A percentile compares a stretch with the other conserved stretches of the same genome.
Conservation (phyloP, 2,888 invertebrate species). For the Lepidochrysops patricia region DNA sequence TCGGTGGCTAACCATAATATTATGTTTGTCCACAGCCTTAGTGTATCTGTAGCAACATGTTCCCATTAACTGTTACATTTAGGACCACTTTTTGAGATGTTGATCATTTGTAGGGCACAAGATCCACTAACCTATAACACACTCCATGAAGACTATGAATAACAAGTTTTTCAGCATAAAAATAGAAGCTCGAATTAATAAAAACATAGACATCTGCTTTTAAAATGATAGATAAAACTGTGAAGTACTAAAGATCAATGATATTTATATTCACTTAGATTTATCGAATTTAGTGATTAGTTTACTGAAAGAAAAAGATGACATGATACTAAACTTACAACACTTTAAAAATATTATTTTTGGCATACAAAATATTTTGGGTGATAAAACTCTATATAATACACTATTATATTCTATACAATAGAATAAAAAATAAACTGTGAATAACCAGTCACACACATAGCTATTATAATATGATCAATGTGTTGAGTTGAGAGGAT, state of each 20-base stretch:
- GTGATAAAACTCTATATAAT: not conserved
- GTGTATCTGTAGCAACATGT: conserved; percentile 1
- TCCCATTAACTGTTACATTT: not conserved
- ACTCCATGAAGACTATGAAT: not conserved
- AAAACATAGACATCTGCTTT: not conserved
- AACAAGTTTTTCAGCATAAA: not conserved
- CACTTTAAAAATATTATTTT: not conserved
- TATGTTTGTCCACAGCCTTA: too few species aligned
- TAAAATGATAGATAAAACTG: not conserved
- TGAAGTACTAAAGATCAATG: not conserved
- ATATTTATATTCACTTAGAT: not conserved
- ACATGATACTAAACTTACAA: not conserved
- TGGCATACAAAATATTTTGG: not conserved
- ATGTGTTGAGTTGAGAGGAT: too few species aligned
- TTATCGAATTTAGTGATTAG: not conserved
- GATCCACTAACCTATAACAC: not conserved
- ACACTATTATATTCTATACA: not conserved
- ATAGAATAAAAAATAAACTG: not conserved
- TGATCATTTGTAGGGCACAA: not conserved
- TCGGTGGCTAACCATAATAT: too few species aligned
- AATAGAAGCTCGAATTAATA: not conserved
- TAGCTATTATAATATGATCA: too few species aligned
- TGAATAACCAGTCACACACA: too few species aligned
- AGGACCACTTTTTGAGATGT: not conserved
- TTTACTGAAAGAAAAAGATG: not conserved